Evolutionary conservation across 2,113 vertebrate genomes (phyloP), one percentile per base, ranked within the genome.

Genomic region (Lepus europaeus): DNA sequence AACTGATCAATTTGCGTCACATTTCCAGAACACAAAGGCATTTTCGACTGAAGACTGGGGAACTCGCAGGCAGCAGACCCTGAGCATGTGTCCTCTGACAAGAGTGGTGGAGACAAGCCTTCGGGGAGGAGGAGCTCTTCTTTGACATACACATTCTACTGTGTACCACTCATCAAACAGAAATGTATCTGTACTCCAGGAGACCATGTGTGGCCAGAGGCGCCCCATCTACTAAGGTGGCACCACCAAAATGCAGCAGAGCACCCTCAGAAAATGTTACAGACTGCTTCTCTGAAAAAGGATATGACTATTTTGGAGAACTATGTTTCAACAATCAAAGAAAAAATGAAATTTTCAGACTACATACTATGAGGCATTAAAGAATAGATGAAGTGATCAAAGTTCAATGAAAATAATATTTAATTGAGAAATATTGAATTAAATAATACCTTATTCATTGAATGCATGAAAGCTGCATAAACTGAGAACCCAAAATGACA

Each of bases 231-330:
- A 99, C 68, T 97, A 97, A 89, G 99, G 99, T 97, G 99, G 98
- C 98, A 98, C 99, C 36, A 99, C 98, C 93, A 99, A 99, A 98
- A 98, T 98, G 36, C 98, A 99, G 82, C 98, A 99, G 97, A 99
- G 99, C 89, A 98, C 98, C 95, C 99, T 97, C 98, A 99, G 97
- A 99, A 98, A 95, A 99, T 99, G 98, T 98, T 98, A 96, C 98
- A 99, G 84, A 99, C 99, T 93, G 97, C 97, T 39, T 86, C 97
- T 0, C 98, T 99, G n/a, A 99, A 99, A 98, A 99, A 99, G 89
- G 98, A 99, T 97, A 99, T 99, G 99, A 98, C 99, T 84, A 99
- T 99, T 97, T 98, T 99, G 66, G 99, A 99, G 96, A 99, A 98
- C 97, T 99, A 98, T 94, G 99, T 99, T 97, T 99, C 98, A 82